These are phyloP conservation scores for Atta colombica DNA, from an alignment of 1,140 invertebrate species.

Conservation along the genomic window DNA sequence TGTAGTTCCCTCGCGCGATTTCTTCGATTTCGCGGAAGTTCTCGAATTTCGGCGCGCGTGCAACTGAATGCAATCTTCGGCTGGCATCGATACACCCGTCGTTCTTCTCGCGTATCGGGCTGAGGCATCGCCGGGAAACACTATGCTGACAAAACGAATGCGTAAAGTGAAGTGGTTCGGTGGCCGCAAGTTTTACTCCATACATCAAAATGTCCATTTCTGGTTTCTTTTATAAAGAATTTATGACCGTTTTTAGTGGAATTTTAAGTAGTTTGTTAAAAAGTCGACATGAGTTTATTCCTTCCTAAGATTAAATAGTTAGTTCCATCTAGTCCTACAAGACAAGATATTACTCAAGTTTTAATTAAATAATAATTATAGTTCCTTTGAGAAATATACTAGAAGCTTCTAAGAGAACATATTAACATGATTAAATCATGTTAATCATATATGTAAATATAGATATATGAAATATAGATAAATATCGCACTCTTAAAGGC, in stretches of 20 bases:
- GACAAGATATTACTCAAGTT: background rate
- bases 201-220: conserved; percentile 24
- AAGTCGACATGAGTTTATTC: background rate
- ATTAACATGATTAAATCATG: background rate
- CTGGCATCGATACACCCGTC: conserved; percentile 71
- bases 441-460: background rate
- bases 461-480: background rate
- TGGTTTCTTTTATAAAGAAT: background rate
- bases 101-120: conserved; percentile 62
- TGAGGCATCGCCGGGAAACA: conserved; percentile 50
- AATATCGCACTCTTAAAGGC: background rate
- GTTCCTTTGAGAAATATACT: background rate
- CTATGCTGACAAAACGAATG: conserved; percentile 48
- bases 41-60: conserved; percentile 70
- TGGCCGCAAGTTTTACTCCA: conserved; percentile 18
- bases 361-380: conserved; percentile 21
- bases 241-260: conserved; percentile 8
- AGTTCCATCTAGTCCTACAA: background rate
- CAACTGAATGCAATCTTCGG: conserved; percentile 70
- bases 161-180: conserved; percentile 21
- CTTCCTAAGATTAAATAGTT: background rate
- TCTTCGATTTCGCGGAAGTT: conserved; percentile 63
- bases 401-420: background rate
- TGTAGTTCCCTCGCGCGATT: background rate
- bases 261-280: conserved; percentile 40